Conservation (phyloP, 2,113 vertebrate species). For the Scolopax mira region DNA sequence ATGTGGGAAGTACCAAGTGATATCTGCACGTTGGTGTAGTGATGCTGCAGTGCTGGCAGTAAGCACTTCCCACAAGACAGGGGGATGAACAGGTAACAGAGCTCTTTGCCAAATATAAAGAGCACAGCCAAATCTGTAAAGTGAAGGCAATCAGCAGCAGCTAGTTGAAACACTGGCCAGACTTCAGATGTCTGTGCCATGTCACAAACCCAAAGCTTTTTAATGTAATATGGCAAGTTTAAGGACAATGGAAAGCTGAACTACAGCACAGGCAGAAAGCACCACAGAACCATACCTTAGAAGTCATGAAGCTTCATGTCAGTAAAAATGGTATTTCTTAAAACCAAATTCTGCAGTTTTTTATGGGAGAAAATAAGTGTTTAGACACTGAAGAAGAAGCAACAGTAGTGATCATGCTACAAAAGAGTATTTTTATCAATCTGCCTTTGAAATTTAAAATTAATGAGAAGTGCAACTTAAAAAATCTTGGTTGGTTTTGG, state of each 20-base stretch:
- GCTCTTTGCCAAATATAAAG: neutral
- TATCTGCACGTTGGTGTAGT: neutral
- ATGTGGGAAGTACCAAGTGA: neutral
- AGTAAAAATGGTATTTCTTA: neutral
- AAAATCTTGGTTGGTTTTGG: neutral
- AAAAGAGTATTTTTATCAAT: neutral
- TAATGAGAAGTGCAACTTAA: neutral
- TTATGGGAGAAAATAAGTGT: neutral
- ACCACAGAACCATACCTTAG: neutral
- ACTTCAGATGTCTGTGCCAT: neutral
- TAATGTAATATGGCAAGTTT: neutral
- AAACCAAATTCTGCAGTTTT: neutral
- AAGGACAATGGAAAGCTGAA: neutral
- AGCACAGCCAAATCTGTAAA: neutral
- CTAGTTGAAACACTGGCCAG: neutral
- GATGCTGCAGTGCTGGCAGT: neutral
- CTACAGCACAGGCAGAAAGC: neutral
- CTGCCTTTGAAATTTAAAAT: neutral
- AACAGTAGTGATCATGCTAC: neutral
- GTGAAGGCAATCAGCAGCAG: neutral
- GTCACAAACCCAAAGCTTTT: neutral
- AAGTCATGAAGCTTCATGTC: neutral
- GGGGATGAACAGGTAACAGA: rapidly evolving
- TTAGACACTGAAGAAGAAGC: neutral
- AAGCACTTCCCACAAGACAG: neutral